Conservation (phyloP, 2,888 invertebrate species). For the Watsonalla binaria region DNA sequence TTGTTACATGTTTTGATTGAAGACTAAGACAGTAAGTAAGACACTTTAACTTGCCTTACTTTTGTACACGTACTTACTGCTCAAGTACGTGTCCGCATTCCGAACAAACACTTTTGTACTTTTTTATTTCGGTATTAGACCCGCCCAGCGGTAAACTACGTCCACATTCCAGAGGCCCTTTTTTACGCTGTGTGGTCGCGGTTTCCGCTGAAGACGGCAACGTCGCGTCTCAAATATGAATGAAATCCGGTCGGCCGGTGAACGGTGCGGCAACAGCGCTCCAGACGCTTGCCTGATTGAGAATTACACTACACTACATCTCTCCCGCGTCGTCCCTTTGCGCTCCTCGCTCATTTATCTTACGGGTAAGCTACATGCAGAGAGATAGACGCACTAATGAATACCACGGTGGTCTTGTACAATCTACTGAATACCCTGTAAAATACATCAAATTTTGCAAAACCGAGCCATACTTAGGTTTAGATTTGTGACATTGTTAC, state of each 20-base stretch:
- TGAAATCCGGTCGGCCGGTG: constrained; percentile 73
- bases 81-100: constrained; percentile 62
- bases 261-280: constrained; percentile 71
- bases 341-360: constrained; percentile 27
- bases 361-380: too few relatives aligned
- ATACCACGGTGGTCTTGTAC: constrained; percentile 36
- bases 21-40: too few relatives aligned
- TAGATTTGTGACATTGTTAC: too few relatives aligned
- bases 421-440: not conserved
- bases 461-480: too few relatives aligned
- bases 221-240: constrained; percentile 77
- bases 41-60: not conserved
- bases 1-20: too few relatives aligned
- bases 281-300: constrained; percentile 74
- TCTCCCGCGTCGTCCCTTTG: constrained; percentile 63
- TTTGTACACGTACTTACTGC: constrained; percentile 8
- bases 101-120: constrained; percentile 48
- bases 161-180: constrained; percentile 76
- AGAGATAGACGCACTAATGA: constrained; percentile 3
- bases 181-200: constrained; percentile 78
- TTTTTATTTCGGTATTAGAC: constrained; percentile 70
- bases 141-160: constrained; percentile 71
- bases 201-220: constrained; percentile 78
- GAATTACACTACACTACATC: constrained; percentile 67
- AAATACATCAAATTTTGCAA: too few relatives aligned